phyloP scores from a whole-genome alignment of 2,113 vertebrate genomes.

The Abramis brama region DNA sequence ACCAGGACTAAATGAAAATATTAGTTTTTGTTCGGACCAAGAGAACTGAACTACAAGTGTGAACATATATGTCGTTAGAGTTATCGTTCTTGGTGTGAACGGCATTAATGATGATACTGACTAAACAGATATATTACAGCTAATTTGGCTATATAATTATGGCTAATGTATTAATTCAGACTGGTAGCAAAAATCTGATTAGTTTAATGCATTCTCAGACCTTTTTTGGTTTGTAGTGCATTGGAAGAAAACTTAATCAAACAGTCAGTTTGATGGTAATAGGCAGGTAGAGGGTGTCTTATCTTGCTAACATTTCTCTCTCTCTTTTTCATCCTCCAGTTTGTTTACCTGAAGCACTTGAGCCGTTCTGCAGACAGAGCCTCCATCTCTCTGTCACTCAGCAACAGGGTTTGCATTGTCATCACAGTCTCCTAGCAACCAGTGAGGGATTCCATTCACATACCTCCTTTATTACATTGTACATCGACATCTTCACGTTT shows the following conservation, averaged over 20 bases:
- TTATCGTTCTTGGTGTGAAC: no score
- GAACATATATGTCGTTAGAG: no score
- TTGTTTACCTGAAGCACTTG: conserved; percentile 73
- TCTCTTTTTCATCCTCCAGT: conserved; percentile 57
- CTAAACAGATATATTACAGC: background rate
- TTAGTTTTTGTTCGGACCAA: no score
- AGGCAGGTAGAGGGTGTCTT: background rate
- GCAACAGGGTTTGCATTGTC: conserved; percentile 26
- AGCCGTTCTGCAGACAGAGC: background rate
- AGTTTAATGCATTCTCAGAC: background rate
- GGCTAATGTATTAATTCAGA: background rate
- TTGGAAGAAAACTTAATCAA: background rate
- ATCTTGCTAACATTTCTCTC: background rate
- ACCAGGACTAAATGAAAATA: no score
- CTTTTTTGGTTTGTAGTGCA: background rate
- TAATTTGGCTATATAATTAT: background rate
- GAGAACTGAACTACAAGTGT: no score
- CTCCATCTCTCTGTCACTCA: conserved; percentile 27
- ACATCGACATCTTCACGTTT: background rate
- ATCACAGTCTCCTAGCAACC: conserved; percentile 38
- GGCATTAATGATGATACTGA: background rate
- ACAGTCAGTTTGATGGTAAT: background rate
- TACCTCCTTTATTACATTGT: conserved; percentile 25
- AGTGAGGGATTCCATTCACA: conserved; percentile 27
- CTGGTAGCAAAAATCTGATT: background rate